Evolutionary conservation across 23 tunicate genomes (phyloP).

Genomic region (Oikopleura dioica): DNA sequence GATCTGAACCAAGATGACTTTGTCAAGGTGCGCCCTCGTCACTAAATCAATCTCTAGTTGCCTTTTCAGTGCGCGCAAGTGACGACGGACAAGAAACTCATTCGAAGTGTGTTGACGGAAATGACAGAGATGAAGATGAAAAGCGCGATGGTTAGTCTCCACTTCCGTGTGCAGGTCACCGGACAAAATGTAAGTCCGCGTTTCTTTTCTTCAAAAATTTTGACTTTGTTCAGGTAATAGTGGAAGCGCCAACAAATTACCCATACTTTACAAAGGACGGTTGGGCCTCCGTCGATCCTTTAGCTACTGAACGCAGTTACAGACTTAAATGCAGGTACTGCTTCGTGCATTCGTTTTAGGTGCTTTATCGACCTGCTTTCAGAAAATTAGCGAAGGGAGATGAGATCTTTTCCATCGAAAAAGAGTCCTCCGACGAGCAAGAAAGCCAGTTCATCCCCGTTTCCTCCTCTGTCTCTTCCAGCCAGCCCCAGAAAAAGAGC

Average conservation of each 20-base stretch:
- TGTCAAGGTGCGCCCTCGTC: background rate
- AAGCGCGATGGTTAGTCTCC: background rate
- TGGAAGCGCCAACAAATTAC: background rate
- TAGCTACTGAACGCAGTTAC: background rate
- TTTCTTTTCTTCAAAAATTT: background rate
- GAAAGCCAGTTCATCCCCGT: too few relatives aligned
- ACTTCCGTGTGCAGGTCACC: background rate
- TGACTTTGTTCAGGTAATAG: background rate
- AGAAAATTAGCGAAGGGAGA: background rate
- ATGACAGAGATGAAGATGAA: too few relatives aligned
- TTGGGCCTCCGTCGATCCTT: background rate
- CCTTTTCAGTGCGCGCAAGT: background rate
- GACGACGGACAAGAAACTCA: background rate
- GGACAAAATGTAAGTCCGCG: background rate
- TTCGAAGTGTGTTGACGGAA: conserved; percentile 1
- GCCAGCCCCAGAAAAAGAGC: too few relatives aligned
- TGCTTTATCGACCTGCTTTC: background rate
- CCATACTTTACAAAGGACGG: background rate
- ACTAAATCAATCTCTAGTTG: too few relatives aligned
- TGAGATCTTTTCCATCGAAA: background rate
- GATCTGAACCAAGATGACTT: conserved; percentile 6
- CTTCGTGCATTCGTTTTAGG: background rate
- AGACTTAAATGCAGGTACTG: background rate
- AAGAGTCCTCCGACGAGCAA: background rate
- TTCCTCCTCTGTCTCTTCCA: too few relatives aligned